Conservation (phyloP, 2,888 invertebrate genomes). For the Sminthurides aquaticus region DNA sequence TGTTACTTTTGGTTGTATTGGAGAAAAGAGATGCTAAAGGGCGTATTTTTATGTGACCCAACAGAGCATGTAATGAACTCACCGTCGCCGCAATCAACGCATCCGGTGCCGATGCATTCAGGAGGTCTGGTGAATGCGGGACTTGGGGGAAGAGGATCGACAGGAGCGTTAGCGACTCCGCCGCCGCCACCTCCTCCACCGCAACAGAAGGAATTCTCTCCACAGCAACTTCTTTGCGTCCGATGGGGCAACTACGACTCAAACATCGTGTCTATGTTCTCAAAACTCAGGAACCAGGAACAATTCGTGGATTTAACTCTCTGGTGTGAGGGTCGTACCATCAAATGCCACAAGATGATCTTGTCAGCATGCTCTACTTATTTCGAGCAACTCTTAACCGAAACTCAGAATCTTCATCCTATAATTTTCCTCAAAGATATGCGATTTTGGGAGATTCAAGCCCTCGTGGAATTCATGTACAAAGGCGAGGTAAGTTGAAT, state of each 20-base stretch:
- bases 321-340: slow-evolving; percentile 40
- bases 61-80: slow-evolving; percentile 31
- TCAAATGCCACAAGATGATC: slow-evolving; percentile 43
- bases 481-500: slow-evolving; percentile 33
- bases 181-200: slow-evolving; percentile 23
- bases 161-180: slow-evolving; percentile 21
- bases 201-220: slow-evolving; percentile 28
- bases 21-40: too few relatives aligned
- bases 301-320: slow-evolving; percentile 43
- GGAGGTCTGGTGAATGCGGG: slow-evolving; percentile 26
- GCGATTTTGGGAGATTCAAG: slow-evolving; percentile 43
- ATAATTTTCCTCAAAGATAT: slow-evolving; percentile 43
- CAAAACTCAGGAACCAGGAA: slow-evolving; percentile 41
- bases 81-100: slow-evolving; percentile 38
- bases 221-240: slow-evolving; percentile 43
- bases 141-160: slow-evolving; percentile 26
- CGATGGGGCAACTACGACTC: slow-evolving; percentile 44
- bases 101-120: slow-evolving; percentile 30
- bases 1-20: too few relatives aligned
- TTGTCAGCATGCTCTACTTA: slow-evolving; percentile 43
- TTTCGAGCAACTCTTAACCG: slow-evolving; percentile 42
- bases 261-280: slow-evolving; percentile 44
- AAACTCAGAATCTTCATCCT: slow-evolving; percentile 40
- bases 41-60: slow-evolving; percentile 25
- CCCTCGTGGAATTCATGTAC: slow-evolving; percentile 44